Percentiles rank a stretch among this genome's conserved stretches.
These are phyloP conservation scores for Dendrocopos noguchii DNA, from an alignment of 2,113 vertebrate species.

Conservation along the genomic window DNA sequence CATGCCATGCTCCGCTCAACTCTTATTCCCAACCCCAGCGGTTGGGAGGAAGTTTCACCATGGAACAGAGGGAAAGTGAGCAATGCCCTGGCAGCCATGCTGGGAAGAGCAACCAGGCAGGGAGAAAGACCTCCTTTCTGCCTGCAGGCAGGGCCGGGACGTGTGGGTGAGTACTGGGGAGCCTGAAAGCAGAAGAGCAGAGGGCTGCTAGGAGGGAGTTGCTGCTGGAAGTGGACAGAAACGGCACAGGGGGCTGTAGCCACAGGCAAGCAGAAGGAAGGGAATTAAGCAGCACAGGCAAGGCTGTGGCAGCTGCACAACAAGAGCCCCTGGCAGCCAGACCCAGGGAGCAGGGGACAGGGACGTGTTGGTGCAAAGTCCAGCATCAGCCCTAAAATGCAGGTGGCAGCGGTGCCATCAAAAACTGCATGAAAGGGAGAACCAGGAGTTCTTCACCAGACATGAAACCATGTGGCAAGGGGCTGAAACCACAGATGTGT, in stretches of 20 bases:
- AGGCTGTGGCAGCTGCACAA: not conserved
- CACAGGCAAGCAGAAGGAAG: not conserved
- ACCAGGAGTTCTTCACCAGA: not conserved
- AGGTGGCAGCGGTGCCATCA: accelerated
- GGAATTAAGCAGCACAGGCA: not conserved
- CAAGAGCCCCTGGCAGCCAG: not conserved
- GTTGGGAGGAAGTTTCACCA: not conserved
- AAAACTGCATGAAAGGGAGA: not conserved
- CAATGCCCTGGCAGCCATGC: accelerated
- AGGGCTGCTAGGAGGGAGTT: not conserved
- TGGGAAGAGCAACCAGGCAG: not conserved
- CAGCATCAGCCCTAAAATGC: not conserved
- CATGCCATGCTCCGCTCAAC: accelerated
- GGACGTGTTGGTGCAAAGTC: not conserved
- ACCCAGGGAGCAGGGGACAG: not conserved
- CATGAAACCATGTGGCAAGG: not conserved
- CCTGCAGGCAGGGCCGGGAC: not conserved
- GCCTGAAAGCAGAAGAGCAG: not conserved
- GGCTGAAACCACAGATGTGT: accelerated
- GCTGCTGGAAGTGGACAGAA: not conserved
- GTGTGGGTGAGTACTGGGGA: not conserved
- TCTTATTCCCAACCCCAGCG: not conserved
- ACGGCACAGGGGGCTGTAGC: not conserved
- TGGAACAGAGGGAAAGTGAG: not conserved
- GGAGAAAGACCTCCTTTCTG: not conserved